Base-by-base conservation (phyloP, 2,113 vertebrate species). In the Lanius ludovicianus region DNA sequence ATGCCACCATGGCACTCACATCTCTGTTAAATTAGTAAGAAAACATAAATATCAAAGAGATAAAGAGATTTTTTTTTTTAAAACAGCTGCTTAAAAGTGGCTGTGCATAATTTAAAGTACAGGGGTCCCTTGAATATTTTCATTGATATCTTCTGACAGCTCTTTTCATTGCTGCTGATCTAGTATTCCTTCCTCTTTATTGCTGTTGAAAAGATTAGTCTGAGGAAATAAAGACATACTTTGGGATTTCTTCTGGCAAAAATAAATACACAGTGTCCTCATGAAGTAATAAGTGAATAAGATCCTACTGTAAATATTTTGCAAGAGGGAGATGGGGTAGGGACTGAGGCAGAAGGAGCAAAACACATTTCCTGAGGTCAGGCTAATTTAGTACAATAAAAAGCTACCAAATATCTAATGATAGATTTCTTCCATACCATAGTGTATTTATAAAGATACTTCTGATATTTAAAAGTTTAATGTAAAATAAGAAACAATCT, bases 281-380 rank as follows among this genome's bases (percentile, higher is more conserved):
- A 24, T 67, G 80, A 83, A 93, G 80, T 52, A 86, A 92, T 68
- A 59, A 87, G 41, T 47, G 80, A 93, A 84, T 52, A 92, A 77
- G 80, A 95, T 90, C 79, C 70, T 83, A 74, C 47, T 87, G 52
- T 74, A 93, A 96, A 93, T 93, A 93, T 93, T 96, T 95, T 95
- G 47, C 39, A 44, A 74, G 86, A 59, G 47, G 33, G 23, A 68
- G 47, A 25, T 75, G 77, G 52, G 22, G 7, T 70, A 47, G 87
- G 60, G 75, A 81, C 56, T 56, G 73, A 78, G 56, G 52, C 35
- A 55, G 11, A 49, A 91, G 35, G 52, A 93, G 55, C 59, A 77
- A 60, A 88, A 84, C 16, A 20, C 0, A 0, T 67, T 95, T 89
- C 64, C 39, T 63, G 73, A 86, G 68, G 83, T 86, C 79, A 84